These are phyloP conservation scores for Palythoa grandis DNA, from an alignment of 92 coral and sea anemone genomes.

Conservation along the genomic window DNA sequence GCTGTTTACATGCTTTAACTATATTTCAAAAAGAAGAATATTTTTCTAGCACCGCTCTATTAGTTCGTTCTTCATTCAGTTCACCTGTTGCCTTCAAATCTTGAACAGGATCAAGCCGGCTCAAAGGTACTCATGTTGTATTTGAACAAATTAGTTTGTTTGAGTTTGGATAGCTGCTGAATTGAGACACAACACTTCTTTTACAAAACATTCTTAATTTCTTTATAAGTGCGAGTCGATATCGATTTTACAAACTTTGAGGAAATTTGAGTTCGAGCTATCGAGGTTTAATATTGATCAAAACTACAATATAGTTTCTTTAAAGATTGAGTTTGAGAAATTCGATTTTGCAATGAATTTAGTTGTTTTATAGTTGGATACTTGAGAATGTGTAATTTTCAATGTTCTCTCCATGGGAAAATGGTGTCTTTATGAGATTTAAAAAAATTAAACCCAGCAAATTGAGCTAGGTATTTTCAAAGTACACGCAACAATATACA, in stretches of 20 bases:
- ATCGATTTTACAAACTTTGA: not conserved
- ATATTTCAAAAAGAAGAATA: not conserved
- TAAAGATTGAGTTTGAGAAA: too few species aligned
- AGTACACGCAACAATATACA: not conserved
- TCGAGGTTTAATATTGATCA: too few species aligned
- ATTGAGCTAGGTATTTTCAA: not conserved
- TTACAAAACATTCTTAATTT: not conserved
- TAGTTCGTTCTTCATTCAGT: constrained; percentile 1
- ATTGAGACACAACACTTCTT: not conserved
- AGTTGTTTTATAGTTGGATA: too few species aligned
- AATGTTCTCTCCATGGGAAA: too few species aligned
- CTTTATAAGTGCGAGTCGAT: not conserved
- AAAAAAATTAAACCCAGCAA: not conserved
- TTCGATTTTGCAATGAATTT: too few species aligned
- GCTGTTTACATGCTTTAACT: not conserved
- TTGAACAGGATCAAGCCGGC: constrained; percentile 45
- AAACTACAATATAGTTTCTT: too few species aligned
- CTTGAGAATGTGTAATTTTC: too few species aligned
- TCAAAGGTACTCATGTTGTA: constrained; percentile 13
- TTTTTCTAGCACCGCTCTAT: constrained; percentile 9
- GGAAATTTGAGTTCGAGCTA: too few species aligned
- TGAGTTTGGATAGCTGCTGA: constrained; percentile 31
- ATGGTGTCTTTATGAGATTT: not conserved
- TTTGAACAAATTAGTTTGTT: constrained; percentile 48
- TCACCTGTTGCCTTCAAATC: constrained; percentile 18